A percentile compares a stretch with the other conserved stretches of the same genome.
Evolutionary conservation across 2,797 vertebrate genomes (phyloP).

Genomic region (Acrocephalus scirpaceus): DNA sequence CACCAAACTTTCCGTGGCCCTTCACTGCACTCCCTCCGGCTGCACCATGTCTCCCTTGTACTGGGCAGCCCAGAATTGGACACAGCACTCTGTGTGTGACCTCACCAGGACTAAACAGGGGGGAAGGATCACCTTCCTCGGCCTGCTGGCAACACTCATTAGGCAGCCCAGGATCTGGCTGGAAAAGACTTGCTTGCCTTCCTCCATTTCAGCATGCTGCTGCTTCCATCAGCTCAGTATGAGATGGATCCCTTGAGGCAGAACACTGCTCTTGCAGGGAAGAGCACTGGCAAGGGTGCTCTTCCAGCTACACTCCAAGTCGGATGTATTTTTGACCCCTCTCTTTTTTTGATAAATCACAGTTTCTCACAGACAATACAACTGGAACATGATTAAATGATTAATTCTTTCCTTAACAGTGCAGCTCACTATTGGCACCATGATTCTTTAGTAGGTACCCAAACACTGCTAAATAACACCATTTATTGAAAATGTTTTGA

Average conservation of each 20-base stretch:
- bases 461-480: not conserved
- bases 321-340: not conserved
- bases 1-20: not conserved
- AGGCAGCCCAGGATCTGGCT: not conserved
- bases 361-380: not conserved
- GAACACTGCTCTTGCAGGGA: not conserved
- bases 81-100: not conserved
- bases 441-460: not conserved
- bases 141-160: not conserved
- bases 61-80: not conserved
- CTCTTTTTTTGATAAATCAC: not conserved
- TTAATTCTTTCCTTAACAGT: not conserved
- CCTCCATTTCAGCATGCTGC: not conserved
- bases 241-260: not conserved
- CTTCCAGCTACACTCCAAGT: not conserved
- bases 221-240: not conserved
- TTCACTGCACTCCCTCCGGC: not conserved
- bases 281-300: not conserved
- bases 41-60: not conserved
- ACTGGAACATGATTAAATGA: not conserved
- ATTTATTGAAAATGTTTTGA: constrained; percentile 47
- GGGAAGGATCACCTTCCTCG: not conserved
- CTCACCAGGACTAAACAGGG: not conserved
- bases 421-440: not conserved
- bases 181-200: not conserved